Evolutionary conservation across 1,140 invertebrate genomes (phyloP).

Genomic region (Drosophila erecta): DNA sequence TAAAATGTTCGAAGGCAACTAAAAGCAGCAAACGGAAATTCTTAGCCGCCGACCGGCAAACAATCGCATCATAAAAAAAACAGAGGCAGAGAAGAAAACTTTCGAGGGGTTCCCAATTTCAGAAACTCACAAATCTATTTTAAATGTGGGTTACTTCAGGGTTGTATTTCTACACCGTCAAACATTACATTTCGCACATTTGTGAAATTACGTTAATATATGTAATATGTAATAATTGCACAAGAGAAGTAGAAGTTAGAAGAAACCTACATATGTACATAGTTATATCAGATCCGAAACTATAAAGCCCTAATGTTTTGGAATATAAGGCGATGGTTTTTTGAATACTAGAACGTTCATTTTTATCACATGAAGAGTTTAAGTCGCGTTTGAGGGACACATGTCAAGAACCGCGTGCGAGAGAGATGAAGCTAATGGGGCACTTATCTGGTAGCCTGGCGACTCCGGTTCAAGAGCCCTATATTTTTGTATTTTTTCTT

Average conservation of each 20-base stretch:
- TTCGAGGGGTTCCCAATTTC: slow-evolving; percentile 10
- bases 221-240: too few species aligned
- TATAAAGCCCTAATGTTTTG: background rate
- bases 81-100: slow-evolving; percentile 14
- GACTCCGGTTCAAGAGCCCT: slow-evolving; percentile 14
- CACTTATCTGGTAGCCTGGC: slow-evolving; percentile 19
- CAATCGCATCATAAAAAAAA: slow-evolving; percentile 31
- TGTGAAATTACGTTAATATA: background rate
- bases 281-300: too few species aligned
- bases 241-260: too few species aligned
- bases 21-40: slow-evolving; percentile 49
- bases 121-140: slow-evolving; percentile 1
- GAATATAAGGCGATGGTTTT: background rate
- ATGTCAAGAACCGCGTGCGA: slow-evolving; percentile 13
- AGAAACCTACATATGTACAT: too few species aligned
- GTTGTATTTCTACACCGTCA: too few species aligned
- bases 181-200: background rate
- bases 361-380: slow-evolving; percentile 18
- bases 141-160: background rate
- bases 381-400: slow-evolving; percentile 48
- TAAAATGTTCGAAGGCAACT: slow-evolving; percentile 70
- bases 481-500: background rate
- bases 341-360: background rate
- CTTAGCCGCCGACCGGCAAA: slow-evolving; percentile 42
- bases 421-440: slow-evolving; percentile 4